phyloP scores from a whole-genome alignment of 2,888 invertebrate species.

The Caenorhabditis becei region DNA sequence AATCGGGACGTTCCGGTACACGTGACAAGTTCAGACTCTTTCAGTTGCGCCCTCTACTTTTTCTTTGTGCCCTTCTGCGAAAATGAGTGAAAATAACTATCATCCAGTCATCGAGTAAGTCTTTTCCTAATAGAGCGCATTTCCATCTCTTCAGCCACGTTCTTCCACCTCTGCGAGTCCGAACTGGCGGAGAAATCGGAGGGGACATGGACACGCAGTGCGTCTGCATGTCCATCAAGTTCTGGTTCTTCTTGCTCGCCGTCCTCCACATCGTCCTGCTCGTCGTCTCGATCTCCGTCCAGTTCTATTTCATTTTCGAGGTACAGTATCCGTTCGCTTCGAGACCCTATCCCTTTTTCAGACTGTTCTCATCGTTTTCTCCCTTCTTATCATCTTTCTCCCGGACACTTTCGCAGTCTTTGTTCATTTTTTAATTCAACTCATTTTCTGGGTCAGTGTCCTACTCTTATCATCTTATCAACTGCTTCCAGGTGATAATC shows the following conservation, averaged over 20 bases:
- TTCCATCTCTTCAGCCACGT: conserved; percentile 10
- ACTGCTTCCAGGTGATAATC: conserved; percentile 6
- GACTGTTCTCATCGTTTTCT: conserved; percentile 32
- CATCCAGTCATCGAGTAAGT: conserved; percentile 34
- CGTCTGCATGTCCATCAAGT: conserved; percentile 39
- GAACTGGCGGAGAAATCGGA: conserved; percentile 10
- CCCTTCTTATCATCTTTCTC: conserved; percentile 24
- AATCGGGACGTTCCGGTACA: no score
- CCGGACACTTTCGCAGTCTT: conserved; percentile 28
- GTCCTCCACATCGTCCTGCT: conserved; percentile 24
- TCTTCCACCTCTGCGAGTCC: neutral
- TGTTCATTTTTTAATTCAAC: conserved; percentile 26
- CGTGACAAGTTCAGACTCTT: no score
- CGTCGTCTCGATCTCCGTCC: conserved; percentile 11
- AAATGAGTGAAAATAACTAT: conserved; percentile 31
- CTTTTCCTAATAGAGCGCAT: neutral
- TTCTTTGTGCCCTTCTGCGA: conserved; percentile 4
- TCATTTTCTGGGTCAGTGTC: conserved; percentile 22
- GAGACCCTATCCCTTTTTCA: conserved; percentile 4
- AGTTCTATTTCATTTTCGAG: conserved; percentile 28
- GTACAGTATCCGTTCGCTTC: neutral
- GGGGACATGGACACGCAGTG: conserved; percentile 18
- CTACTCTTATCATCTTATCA: neutral
- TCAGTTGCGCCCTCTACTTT: no score
- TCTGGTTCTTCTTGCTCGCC: conserved; percentile 33